Base-by-base conservation (phyloP, 1,140 invertebrate species). In the Formica exsecta region DNA sequence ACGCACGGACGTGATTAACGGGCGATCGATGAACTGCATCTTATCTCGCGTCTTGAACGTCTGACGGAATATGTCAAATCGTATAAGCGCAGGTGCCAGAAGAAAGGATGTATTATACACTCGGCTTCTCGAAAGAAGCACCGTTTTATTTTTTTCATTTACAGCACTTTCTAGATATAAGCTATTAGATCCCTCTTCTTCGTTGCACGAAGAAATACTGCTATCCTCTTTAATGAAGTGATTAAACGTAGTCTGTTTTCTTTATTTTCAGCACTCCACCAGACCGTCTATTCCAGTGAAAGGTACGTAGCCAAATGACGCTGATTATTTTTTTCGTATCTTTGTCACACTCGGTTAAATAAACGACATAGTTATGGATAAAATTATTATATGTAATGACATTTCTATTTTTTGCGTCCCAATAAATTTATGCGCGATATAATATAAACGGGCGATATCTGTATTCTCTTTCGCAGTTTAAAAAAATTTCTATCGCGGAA, bases 281-380 rank as follows among this genome's bases (percentile, higher is more conserved):
- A 94, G 94, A 91, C 92, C 94, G 83, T 94, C 94, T 73, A 95
- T 95, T 84, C 95, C 94, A 77, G 94, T 95, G 38, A 95, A 95
- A 95, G 94, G 95, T 95, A 91, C 85, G 91, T 87, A 51, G 32
- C 13, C 3, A 36, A 29, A 74, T n/a, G 29, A 73, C 5, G 16
- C 61, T 44, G 3, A 9, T 38, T 48, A n/a, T 61, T 38, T 19
- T 19, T 38, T 65, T n/a, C 13, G 13, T 73, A 36, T 48, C 38
- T 22, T 48, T 19, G 68, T 74, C n/a, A 41, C 11, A 48, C 41
- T 62, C 61, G 61, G 66, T 36, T 73, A 65, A 79, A 19, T 32
- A 71, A 86, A n/a, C 32, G 19, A 22, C 64, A 66, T 83, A 80
- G 9, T 85, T 61, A 38, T 80, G 64, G 16, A 25, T 36, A 16